These are phyloP conservation scores for Cheilosia variabilis DNA, from an alignment of 2,888 invertebrate species.

Conservation along the genomic window DNA sequence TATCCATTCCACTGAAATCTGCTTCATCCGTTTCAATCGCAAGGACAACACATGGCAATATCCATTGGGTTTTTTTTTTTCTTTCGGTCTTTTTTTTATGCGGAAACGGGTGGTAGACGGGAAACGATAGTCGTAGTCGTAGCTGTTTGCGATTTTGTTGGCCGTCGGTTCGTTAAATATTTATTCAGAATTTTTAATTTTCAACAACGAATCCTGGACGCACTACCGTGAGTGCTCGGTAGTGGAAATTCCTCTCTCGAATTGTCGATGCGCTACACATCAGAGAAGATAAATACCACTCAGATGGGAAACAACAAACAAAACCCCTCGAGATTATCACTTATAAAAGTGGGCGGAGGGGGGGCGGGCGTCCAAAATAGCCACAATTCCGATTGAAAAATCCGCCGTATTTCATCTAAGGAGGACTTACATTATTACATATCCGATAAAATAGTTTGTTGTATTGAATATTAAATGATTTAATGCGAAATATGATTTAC, in stretches of 20 bases:
- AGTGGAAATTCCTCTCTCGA: constrained; percentile 13
- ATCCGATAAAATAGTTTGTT: neutral
- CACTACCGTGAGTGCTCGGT: neutral
- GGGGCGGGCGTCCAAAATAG: constrained; percentile 8
- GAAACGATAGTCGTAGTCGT: constrained; percentile 19
- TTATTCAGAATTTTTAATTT: constrained; percentile 62
- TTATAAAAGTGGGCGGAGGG: neutral
- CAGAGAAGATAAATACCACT: constrained; percentile 30
- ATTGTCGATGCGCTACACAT: neutral
- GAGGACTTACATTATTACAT: constrained; percentile 33
- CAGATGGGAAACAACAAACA: neutral
- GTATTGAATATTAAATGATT: constrained; percentile 62
- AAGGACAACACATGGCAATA: constrained; percentile 43
- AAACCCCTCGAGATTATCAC: constrained; percentile 14
- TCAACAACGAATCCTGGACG: constrained; percentile 40
- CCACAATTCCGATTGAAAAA: constrained; percentile 33
- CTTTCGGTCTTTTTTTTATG: neutral
- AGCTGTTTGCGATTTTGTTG: constrained; percentile 42
- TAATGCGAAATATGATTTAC: constrained; percentile 54
- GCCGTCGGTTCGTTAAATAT: constrained; percentile 68
- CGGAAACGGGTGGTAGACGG: constrained; percentile 36
- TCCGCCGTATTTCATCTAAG: constrained; percentile 49
- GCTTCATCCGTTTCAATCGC: constrained; percentile 57
- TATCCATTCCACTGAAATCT: constrained; percentile 44
- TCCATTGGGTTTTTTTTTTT: neutral